Conservation (phyloP, 2,888 invertebrate species). For the Periphyllus acericola region DNA sequence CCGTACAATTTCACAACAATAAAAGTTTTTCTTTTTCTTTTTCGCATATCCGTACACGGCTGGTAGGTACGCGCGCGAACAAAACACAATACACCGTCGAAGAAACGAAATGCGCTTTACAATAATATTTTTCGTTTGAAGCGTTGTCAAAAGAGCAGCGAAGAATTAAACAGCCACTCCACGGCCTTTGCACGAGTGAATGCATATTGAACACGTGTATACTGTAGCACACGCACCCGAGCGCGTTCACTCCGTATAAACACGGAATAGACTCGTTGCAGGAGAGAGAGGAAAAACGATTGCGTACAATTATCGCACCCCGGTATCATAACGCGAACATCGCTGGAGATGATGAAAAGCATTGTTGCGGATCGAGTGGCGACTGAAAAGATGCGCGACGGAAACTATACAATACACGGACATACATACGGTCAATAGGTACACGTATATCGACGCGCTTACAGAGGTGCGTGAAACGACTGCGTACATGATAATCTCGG, state of each 20-base stretch:
- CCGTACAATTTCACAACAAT: neutral
- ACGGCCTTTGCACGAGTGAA: neutral
- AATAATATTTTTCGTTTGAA: conserved; percentile 31
- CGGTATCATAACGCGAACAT: neutral
- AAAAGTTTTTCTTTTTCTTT: neutral
- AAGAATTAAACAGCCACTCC: neutral
- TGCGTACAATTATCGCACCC: neutral
- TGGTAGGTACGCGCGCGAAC: neutral
- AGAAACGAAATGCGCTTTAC: neutral
- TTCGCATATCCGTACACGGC: too few species aligned
- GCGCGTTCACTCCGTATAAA: too few species aligned
- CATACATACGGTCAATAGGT: too few species aligned
- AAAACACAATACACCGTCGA: neutral
- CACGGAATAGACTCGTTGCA: neutral
- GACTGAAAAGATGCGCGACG: too few species aligned
- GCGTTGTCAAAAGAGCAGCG: conserved; percentile 19
- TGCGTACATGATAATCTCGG: too few species aligned
- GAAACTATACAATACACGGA: too few species aligned
- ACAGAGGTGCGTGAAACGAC: too few species aligned
- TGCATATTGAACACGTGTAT: neutral
- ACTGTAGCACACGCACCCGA: too few species aligned
- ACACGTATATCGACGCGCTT: too few species aligned
- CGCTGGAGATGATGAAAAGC: neutral
- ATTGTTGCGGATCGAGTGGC: too few species aligned
- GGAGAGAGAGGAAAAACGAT: neutral